Conservation (phyloP, 1,140 invertebrate genomes). For the Eufriesea mexicana region DNA sequence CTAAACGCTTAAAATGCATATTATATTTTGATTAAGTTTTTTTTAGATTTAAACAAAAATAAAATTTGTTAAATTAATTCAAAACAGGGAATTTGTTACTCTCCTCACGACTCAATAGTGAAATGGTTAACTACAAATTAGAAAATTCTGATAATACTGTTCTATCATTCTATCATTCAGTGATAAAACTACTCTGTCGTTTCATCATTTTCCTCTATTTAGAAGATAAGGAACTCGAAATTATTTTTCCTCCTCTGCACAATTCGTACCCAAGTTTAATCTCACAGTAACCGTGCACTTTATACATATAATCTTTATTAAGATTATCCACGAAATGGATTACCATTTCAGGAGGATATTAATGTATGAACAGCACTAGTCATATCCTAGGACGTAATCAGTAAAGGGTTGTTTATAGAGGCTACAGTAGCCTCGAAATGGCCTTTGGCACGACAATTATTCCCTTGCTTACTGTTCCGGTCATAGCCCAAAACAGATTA, state of each 20-base stretch:
- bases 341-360: constrained; percentile 2
- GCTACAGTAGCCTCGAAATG: not conserved
- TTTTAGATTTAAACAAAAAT: too few relatives aligned
- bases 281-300: not conserved
- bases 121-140: too few relatives aligned
- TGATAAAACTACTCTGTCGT: too few relatives aligned
- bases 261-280: not conserved
- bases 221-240: not conserved
- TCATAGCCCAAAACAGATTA: not conserved
- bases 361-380: not conserved
- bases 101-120: too few relatives aligned
- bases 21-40: too few relatives aligned
- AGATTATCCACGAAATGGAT: too few relatives aligned
- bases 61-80: too few relatives aligned
- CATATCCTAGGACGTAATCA: not conserved
- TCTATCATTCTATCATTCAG: too few relatives aligned
- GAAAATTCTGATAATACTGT: too few relatives aligned
- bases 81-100: too few relatives aligned
- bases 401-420: not conserved
- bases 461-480: not conserved
- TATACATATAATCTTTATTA: not conserved
- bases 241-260: not conserved
- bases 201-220: too few relatives aligned
- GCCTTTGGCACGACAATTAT: not conserved
- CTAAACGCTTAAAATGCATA: too few relatives aligned